phyloP scores from a whole-genome alignment of 2,888 invertebrate species.

The Pheosia gnoma region DNA sequence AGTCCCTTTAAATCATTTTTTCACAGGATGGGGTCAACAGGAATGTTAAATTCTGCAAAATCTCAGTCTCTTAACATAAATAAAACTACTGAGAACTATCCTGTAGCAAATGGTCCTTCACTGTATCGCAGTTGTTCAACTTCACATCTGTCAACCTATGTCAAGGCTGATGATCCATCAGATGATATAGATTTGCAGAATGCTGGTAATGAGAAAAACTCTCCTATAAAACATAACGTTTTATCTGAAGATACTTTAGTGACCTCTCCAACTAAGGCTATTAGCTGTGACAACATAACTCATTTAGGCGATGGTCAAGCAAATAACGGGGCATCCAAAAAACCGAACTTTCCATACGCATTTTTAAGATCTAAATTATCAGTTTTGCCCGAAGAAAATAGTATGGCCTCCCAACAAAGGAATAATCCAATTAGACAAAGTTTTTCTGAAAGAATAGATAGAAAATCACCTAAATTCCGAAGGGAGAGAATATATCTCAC shows the following conservation, averaged over 20 bases:
- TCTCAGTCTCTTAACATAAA: conserved; percentile 72
- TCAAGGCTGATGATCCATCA: conserved; percentile 92
- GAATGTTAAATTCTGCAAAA: conserved; percentile 87
- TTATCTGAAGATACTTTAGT: conserved; percentile 69
- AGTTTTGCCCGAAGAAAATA: conserved; percentile 90
- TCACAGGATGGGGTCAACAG: conserved; percentile 90
- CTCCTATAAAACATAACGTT: conserved; percentile 63
- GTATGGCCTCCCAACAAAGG: conserved; percentile 79
- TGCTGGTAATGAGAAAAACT: conserved; percentile 65
- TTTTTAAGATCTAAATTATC: conserved; percentile 90
- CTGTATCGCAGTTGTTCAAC: conserved; percentile 91
- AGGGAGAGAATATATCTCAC: conserved; percentile 70
- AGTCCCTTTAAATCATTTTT: conserved; percentile 89
- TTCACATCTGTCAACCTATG: conserved; percentile 89
- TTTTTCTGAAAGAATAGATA: conserved; percentile 78
- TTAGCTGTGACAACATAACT: conserved; percentile 89
- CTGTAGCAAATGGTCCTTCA: conserved; percentile 73
- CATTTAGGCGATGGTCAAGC: conserved; percentile 80
- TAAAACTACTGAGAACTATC: conserved; percentile 65
- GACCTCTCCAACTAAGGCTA: conserved; percentile 84
- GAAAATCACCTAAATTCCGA: conserved; percentile 75
- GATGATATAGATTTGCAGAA: conserved; percentile 88
- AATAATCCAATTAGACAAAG: conserved; percentile 79
- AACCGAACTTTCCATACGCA: conserved; percentile 90
- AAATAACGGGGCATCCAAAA: conserved; percentile 79